Evolutionary conservation across 2,113 vertebrate species (phyloP), one percentile per base, ranked within the genome.

Genomic region (Phrynosoma platyrhinos): DNA sequence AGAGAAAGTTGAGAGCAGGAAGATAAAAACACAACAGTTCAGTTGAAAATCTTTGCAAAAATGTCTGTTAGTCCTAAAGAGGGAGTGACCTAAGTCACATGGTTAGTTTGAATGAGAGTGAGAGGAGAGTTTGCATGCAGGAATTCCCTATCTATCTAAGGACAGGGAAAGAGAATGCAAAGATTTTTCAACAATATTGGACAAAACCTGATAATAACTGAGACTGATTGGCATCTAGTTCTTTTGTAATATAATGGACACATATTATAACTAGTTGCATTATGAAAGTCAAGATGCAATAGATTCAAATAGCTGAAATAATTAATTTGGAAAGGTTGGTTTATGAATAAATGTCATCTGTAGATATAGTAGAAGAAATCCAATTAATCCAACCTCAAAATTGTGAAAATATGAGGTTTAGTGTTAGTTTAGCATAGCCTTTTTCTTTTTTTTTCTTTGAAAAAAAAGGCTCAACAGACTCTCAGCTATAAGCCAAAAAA

Each of bases 401-500:
- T 20, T 14, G 2, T 55, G 6, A 53, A 47, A 69, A 52, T 21
- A 52, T 66, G 47, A 84, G 13, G 27, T 75, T 89, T 69, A 62
- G 82, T 87, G 14, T 55, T 58, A 16, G 42, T 23, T 2, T 6
- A 79, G 23, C 4, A 74, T 12, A 52, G 58, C 32, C 47, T 47
- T 47, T 47, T 47, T 47, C 47, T 47, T 47, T 47, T 47, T 7
- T 72, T 36, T 75, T 53, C 55, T 64, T 79, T 58, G 1, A 5
- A 36, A 2, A 32, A 72, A 68, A 66, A 80, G 86, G 16, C 72
- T 66, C n/a, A 82, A 1, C 27, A 72, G 18, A 27, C 32, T 77
- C 21, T 89, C 83, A 92, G 83, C 64, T 79, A 42, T 72, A 90
- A 53, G 87, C 79, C 64, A 86, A 36, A 32, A 9, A 30, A 9